These are phyloP conservation scores for Beris chalybata DNA, from an alignment of 2,888 invertebrate genomes.

Conservation along the genomic window DNA sequence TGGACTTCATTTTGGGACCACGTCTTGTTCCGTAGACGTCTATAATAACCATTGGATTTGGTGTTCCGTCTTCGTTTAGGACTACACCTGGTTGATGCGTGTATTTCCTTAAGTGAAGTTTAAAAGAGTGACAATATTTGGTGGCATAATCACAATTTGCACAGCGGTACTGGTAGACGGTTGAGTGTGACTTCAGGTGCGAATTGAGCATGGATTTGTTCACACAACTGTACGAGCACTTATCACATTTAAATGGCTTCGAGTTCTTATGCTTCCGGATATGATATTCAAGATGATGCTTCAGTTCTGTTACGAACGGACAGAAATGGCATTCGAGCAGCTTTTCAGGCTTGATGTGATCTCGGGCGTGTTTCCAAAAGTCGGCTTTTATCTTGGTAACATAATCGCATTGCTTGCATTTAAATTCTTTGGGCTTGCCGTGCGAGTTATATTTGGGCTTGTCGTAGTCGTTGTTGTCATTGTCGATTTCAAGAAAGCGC, in stretches of 20 bases:
- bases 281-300: constrained; percentile 98
- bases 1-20: constrained; percentile 71
- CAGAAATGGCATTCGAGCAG: constrained; percentile 88
- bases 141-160: constrained; percentile 93
- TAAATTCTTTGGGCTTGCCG: constrained; percentile 84
- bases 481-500: constrained; percentile 52
- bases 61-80: constrained; percentile 83
- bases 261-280: constrained; percentile 91
- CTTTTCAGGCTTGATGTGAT: constrained; percentile 93
- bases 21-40: constrained; percentile 89
- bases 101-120: constrained; percentile 91
- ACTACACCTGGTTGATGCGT: constrained; percentile 89
- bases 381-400: constrained; percentile 84
- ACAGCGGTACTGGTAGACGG: constrained; percentile 90
- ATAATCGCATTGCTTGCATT: constrained; percentile 90
- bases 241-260: constrained; percentile 92
- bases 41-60: constrained; percentile 84
- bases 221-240: constrained; percentile 90
- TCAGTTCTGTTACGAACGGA: constrained; percentile 97
- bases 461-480: constrained; percentile 55
- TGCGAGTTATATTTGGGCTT: constrained; percentile 60
- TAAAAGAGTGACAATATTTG: constrained; percentile 97
- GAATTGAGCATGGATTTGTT: constrained; percentile 99
- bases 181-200: constrained; percentile 94
- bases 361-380: constrained; percentile 89